phyloP scores from a whole-genome alignment of 2,113 vertebrate genomes.

The Coryphaenoides rupestris region DNA sequence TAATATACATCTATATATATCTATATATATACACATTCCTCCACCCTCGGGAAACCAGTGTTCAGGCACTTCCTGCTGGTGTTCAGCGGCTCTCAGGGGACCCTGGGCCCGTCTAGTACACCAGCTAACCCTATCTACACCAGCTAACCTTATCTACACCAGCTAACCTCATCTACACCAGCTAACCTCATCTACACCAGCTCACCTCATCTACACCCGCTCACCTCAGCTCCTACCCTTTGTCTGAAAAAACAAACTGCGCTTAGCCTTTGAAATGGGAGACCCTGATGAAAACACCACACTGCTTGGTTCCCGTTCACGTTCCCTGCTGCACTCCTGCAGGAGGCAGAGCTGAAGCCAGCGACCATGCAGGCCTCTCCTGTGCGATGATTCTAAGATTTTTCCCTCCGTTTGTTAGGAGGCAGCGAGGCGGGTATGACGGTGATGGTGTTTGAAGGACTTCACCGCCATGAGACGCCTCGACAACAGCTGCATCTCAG shows the following conservation, averaged over 20 bases:
- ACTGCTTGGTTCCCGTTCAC: constrained; percentile 25
- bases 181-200: constrained; percentile 18
- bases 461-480: neutral
- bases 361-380: no score
- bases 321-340: constrained; percentile 18
- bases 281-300: constrained; percentile 16
- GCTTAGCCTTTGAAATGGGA: constrained; percentile 18
- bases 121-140: no score
- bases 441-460: neutral
- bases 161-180: constrained; percentile 16
- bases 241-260: constrained; percentile 36
- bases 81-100: constrained; percentile 40
- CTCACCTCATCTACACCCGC: constrained; percentile 21
- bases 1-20: constrained; percentile 77
- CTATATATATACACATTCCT: constrained; percentile 51
- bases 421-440: no score
- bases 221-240: constrained; percentile 27
- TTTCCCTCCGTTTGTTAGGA: no score
- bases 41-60: constrained; percentile 46
- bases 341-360: constrained; percentile 20
- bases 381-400: no score
- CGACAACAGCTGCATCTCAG: no score
- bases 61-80: constrained; percentile 69
- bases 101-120: constrained; percentile 25
- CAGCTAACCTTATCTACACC: constrained; percentile 22